phyloP scores from a whole-genome alignment of 92 coral and sea anemone species.

The Zoanthus gigantus region DNA sequence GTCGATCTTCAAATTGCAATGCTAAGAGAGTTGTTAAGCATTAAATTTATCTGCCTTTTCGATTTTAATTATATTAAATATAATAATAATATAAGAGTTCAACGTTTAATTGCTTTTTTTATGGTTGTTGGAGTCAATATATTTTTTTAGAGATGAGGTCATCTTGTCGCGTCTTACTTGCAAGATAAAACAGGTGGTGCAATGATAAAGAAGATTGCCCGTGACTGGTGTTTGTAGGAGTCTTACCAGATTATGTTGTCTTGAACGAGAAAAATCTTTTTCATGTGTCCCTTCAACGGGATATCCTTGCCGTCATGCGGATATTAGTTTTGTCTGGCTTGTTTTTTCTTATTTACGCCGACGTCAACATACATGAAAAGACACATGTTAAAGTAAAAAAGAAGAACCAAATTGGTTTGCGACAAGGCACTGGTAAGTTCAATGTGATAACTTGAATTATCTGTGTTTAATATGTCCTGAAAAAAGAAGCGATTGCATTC shows the following conservation, averaged over 20 bases:
- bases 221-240: slow-evolving; percentile 2
- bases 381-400: neutral
- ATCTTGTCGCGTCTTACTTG: neutral
- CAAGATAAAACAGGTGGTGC: slow-evolving; percentile 26
- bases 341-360: neutral
- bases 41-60: neutral
- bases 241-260: slow-evolving; percentile 24
- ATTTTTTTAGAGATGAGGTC: slow-evolving; percentile 25
- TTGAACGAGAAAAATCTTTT: neutral
- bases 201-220: slow-evolving; percentile 1
- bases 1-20: neutral
- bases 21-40: neutral
- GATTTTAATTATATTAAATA: neutral
- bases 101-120: neutral
- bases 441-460: neutral
- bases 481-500: neutral
- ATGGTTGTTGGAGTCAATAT: neutral
- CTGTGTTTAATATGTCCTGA: neutral
- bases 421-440: slow-evolving; percentile 29
- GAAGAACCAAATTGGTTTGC: neutral
- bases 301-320: slow-evolving; percentile 23
- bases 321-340: neutral
- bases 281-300: slow-evolving; percentile 31
- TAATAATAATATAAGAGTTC: neutral
- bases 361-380: neutral